Percentiles rank a stretch among this genome's conserved stretches.
Evolutionary conservation across 2,888 invertebrate species (phyloP).

Genomic region (Aethes cnicana): DNA sequence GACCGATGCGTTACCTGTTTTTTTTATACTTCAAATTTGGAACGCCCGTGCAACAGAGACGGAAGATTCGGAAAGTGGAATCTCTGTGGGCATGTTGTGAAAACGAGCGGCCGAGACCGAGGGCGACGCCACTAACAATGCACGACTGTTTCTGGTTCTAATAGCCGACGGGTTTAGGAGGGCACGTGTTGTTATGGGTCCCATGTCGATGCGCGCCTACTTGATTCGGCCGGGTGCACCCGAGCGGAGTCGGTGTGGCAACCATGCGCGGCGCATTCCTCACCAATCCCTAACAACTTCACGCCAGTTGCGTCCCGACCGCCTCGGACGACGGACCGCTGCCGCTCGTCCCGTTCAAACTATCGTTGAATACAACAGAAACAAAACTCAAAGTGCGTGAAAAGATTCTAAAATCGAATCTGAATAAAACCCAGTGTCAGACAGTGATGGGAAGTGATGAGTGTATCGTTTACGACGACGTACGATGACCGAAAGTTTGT

Average conservation of each 20-base stretch:
- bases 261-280: constrained; percentile 81
- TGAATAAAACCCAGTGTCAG: constrained; percentile 39
- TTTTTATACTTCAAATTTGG: constrained; percentile 56
- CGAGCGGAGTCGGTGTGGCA: constrained; percentile 75
- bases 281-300: constrained; percentile 75
- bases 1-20: constrained; percentile 70
- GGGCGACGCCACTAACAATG: constrained; percentile 78
- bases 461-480: constrained; percentile 45
- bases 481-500: constrained; percentile 78
- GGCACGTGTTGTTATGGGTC: constrained; percentile 55
- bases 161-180: constrained; percentile 59
- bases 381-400: constrained; percentile 67
- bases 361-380: constrained; percentile 72
- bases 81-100: constrained; percentile 62
- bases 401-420: constrained; percentile 52
- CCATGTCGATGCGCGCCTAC: constrained; percentile 56
- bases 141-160: constrained; percentile 78
- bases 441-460: constrained; percentile 67
- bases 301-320: constrained; percentile 73
- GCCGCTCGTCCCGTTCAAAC: constrained; percentile 57
- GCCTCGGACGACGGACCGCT: constrained; percentile 58
- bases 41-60: constrained; percentile 62
- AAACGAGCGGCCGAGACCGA: constrained; percentile 68
- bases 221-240: constrained; percentile 60
- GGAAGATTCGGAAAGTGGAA: constrained; percentile 63